Evolutionary conservation across 2,888 invertebrate genomes (phyloP).

Genomic region (Lycophotia porphyrea): DNA sequence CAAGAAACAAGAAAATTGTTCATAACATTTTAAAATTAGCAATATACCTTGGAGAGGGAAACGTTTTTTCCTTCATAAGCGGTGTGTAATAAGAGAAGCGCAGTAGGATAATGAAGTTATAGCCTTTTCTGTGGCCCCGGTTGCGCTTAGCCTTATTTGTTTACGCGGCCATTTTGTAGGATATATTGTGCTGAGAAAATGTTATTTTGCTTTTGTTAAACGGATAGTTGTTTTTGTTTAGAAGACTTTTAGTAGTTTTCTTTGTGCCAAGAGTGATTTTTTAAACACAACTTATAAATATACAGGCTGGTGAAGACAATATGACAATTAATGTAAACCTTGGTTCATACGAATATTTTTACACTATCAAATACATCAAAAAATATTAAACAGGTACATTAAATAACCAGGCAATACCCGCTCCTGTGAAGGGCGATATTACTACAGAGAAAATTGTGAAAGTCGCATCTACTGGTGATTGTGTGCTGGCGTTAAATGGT

Average conservation of each 20-base stretch:
- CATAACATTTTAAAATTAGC: slow-evolving; percentile 60
- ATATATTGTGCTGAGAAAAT: slow-evolving; percentile 9
- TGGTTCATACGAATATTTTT: no score
- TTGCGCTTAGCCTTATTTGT: slow-evolving; percentile 47
- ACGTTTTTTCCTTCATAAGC: slow-evolving; percentile 47
- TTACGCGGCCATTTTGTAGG: slow-evolving; percentile 25
- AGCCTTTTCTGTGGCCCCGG: neutral
- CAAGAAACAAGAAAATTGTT: slow-evolving; percentile 41
- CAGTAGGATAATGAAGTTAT: slow-evolving; percentile 54
- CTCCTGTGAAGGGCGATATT: slow-evolving; percentile 94
- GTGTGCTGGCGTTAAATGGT: slow-evolving; percentile 97
- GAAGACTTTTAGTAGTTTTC: neutral
- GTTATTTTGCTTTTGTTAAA: neutral
- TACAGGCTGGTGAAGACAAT: no score
- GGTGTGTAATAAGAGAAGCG: slow-evolving; percentile 47
- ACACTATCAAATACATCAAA: no score
- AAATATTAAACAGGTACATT: slow-evolving; percentile 84
- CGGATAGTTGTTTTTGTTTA: neutral
- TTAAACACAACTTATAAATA: neutral
- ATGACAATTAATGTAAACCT: no score
- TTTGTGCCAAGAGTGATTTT: neutral
- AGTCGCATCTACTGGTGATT: slow-evolving; percentile 95
- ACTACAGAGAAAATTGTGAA: slow-evolving; percentile 95
- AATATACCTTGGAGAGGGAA: slow-evolving; percentile 34
- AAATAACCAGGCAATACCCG: slow-evolving; percentile 90